These are phyloP conservation scores for Strigamia maritima DNA, from an alignment of 2,888 invertebrate species.

Conservation along the genomic window DNA sequence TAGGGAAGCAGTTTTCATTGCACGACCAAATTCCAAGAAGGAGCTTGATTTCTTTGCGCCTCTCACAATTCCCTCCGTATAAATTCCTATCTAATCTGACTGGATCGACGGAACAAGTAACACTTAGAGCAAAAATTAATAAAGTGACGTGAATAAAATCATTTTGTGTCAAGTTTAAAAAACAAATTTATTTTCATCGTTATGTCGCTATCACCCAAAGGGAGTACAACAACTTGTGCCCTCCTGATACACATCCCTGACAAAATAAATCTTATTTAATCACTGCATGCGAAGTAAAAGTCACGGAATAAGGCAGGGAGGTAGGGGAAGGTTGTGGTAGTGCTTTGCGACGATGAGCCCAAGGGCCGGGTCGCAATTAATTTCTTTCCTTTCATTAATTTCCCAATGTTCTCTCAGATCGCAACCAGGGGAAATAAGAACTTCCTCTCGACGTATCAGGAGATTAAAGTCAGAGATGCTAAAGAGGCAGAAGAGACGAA, in stretches of 20 bases:
- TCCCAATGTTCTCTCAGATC: constrained; percentile 27
- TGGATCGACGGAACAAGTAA: neutral
- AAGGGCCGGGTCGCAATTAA: constrained; percentile 29
- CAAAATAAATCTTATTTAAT: constrained; percentile 29
- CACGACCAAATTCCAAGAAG: neutral
- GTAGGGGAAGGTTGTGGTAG: constrained; percentile 1
- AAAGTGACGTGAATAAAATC: neutral
- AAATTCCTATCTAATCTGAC: neutral
- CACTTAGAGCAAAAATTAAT: neutral
- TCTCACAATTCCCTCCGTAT: neutral
- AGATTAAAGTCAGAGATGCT: constrained; percentile 29
- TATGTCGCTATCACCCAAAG: neutral
- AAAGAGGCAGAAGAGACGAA: constrained; percentile 29
- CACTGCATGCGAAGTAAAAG: constrained; percentile 21
- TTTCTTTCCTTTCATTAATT: constrained; percentile 29
- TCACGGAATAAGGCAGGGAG: constrained; percentile 18
- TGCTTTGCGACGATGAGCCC: constrained; percentile 27
- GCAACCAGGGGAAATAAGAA: constrained; percentile 27
- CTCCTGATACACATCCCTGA: constrained; percentile 24
- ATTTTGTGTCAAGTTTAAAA: neutral
- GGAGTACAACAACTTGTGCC: constrained; percentile 29
- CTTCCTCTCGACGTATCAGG: constrained; percentile 29
- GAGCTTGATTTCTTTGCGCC: neutral
- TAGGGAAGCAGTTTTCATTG: neutral
- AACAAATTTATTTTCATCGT: constrained; percentile 11